Conservation (phyloP, 2,888 invertebrate genomes). For the Eudemis profundana region DNA sequence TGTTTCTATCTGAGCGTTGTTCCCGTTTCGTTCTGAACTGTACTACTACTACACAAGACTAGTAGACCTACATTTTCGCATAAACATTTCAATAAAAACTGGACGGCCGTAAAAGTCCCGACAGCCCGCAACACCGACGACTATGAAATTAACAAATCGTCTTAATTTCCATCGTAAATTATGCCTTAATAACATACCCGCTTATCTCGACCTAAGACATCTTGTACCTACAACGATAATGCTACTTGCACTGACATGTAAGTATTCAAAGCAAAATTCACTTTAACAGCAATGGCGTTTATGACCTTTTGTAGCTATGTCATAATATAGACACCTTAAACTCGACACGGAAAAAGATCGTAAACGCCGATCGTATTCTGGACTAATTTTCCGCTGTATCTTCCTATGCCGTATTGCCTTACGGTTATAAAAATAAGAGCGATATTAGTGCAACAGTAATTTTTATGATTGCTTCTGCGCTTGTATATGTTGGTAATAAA, state of each 20-base stretch:
- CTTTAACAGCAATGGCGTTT: conserved; percentile 7
- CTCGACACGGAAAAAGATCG: neutral
- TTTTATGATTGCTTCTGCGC: conserved; percentile 44
- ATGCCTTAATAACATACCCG: conserved; percentile 76
- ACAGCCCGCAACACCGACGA: conserved; percentile 62
- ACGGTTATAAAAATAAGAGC: conserved; percentile 18
- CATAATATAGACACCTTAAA: neutral
- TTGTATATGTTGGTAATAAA: conserved; percentile 72
- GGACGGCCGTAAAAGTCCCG: conserved; percentile 57
- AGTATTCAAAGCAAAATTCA: neutral
- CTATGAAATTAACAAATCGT: conserved; percentile 81
- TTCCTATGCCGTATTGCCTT: neutral
- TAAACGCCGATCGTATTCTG: neutral
- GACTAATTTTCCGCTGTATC: neutral
- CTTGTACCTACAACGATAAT: conserved; percentile 51
- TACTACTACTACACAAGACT: no score
- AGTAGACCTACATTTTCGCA: conserved; percentile 8
- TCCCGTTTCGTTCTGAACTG: no score
- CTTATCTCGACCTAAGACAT: conserved; percentile 79
- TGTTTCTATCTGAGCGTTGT: no score
- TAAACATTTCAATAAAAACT: conserved; percentile 44
- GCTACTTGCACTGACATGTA: neutral
- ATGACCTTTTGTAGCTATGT: neutral
- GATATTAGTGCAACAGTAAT: neutral
- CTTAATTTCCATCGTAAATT: conserved; percentile 80